These are phyloP conservation scores for Oscheius sp. DNA, from an alignment of 2,888 invertebrate genomes.

Conservation along the genomic window DNA sequence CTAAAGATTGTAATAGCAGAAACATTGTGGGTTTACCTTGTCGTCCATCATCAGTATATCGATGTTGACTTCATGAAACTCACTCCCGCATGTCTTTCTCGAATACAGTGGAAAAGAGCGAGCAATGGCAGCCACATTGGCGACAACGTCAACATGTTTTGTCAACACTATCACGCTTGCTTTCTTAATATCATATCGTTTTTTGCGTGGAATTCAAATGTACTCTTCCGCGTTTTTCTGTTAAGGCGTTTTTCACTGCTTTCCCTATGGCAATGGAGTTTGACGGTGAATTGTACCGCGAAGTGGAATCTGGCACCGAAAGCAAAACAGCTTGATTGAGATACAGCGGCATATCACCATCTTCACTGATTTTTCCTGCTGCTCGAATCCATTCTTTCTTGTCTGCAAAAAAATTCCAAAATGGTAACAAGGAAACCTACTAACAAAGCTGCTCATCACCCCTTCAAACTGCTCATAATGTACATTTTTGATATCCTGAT, in stretches of 20 bases:
- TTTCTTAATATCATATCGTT: neutral
- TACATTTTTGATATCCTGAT: too few relatives aligned
- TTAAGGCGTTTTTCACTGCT: constrained; percentile 46
- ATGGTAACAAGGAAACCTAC: too few relatives aligned
- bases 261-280: constrained; percentile 54
- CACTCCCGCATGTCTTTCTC: neutral
- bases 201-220: neutral
- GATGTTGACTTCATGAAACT: constrained; percentile 1
- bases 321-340: constrained; percentile 61
- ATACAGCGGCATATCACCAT: constrained; percentile 56
- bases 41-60: constrained; percentile 13
- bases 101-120: constrained; percentile 8
- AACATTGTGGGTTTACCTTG: neutral
- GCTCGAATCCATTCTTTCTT: too few relatives aligned
- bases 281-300: constrained; percentile 60
- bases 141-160: constrained; percentile 6
- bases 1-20: neutral
- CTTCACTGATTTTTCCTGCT: neutral
- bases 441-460: too few relatives aligned
- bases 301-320: constrained; percentile 56
- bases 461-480: too few relatives aligned
- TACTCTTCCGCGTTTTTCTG: constrained; percentile 51
- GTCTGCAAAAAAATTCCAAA: too few relatives aligned
- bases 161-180: neutral
- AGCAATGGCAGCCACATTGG: constrained; percentile 6